Evolutionary conservation across 2,113 vertebrate species (phyloP).

Genomic region (Acrocephalus arundinaceus): DNA sequence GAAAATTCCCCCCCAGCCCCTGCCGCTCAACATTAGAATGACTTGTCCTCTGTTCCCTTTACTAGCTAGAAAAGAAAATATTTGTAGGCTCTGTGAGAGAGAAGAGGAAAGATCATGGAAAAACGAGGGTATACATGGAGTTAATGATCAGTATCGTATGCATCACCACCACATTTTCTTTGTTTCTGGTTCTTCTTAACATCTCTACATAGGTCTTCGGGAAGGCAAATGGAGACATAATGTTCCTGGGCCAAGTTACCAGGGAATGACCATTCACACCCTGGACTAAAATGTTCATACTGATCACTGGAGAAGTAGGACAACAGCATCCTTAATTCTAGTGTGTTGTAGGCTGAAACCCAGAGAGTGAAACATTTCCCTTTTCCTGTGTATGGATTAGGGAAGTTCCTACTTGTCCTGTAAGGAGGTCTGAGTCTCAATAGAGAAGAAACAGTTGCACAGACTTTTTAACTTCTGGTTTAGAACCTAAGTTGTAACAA

Average conservation of each 20-base stretch:
- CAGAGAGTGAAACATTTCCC: not conserved
- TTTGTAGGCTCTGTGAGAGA: not conserved
- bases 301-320: not conserved
- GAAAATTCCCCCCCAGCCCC: not conserved
- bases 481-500: not conserved
- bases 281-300: not conserved
- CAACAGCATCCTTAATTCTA: not conserved
- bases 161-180: not conserved
- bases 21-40: not conserved
- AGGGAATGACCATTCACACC: not conserved
- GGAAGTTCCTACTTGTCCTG: not conserved
- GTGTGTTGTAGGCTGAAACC: not conserved
- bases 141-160: not conserved
- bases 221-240: not conserved
- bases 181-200: not conserved
- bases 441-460: not conserved
- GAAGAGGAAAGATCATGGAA: not conserved
- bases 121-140: not conserved
- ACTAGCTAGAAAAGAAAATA: not conserved
- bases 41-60: not conserved
- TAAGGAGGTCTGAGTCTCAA: not conserved
- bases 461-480: not conserved
- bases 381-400: not conserved
- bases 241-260: not conserved
- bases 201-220: not conserved